Evolutionary conservation across 23 tunicate species (phyloP).

Genomic region (Botrylloides violaceus): DNA sequence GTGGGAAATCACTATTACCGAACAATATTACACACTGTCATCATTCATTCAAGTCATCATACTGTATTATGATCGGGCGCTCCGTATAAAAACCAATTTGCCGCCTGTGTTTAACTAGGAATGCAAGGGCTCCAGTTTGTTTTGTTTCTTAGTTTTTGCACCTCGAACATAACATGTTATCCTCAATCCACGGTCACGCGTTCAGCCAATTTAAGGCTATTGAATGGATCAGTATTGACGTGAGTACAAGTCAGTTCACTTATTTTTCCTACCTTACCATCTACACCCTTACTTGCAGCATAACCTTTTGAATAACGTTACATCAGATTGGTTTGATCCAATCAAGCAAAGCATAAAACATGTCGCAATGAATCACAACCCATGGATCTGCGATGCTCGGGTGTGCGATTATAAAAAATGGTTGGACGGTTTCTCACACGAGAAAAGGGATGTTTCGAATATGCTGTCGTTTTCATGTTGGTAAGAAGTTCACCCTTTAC

Average conservation of each 20-base stretch:
- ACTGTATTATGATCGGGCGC: too few relatives aligned
- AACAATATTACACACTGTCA: too few relatives aligned
- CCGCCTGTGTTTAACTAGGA: too few relatives aligned
- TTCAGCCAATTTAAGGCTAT: slow-evolving; percentile 1
- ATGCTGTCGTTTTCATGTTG: too few relatives aligned
- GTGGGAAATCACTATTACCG: too few relatives aligned
- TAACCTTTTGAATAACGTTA: not conserved
- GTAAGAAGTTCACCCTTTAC: too few relatives aligned
- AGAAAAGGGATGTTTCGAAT: not conserved
- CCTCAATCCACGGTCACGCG: slow-evolving; percentile 8
- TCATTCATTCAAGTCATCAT: too few relatives aligned
- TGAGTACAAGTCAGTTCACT: not conserved
- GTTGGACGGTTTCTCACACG: not conserved
- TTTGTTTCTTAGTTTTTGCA: slow-evolving; percentile 14
- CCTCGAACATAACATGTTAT: slow-evolving; percentile 7
- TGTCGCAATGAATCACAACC: not conserved
- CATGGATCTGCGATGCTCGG: slow-evolving; percentile 11
- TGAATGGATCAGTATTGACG: slow-evolving; percentile 13
- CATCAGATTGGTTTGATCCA: slow-evolving; percentile 3
- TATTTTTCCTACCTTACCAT: not conserved
- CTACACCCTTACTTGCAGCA: not conserved
- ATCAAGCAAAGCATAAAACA: not conserved
- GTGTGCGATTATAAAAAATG: slow-evolving; percentile 21
- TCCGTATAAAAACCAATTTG: too few relatives aligned
- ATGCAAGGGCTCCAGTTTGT: too few relatives aligned